Evolutionary conservation across 2,113 vertebrate genomes (phyloP).

Genomic region (Alethe diademata): DNA sequence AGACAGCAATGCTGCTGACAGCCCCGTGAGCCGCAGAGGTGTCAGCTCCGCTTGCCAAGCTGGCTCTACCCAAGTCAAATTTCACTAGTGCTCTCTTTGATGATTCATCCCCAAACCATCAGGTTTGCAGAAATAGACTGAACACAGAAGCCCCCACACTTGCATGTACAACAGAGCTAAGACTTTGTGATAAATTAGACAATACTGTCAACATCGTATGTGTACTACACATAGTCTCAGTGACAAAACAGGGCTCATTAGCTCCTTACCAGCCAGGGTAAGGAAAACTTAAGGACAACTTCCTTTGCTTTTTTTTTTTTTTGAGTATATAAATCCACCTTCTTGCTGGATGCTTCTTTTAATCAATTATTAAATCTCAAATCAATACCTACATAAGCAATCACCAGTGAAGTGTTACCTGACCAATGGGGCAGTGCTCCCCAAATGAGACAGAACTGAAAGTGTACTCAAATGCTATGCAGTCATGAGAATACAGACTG

Average conservation of each 20-base stretch:
- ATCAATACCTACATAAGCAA: constrained; percentile 31
- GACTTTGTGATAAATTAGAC: constrained; percentile 58
- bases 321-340: constrained; percentile 24
- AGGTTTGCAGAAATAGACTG: constrained; percentile 45
- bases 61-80: constrained; percentile 26
- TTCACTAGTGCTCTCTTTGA: constrained; percentile 41
- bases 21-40: neutral
- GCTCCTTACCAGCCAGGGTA: constrained; percentile 12
- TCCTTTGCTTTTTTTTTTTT: neutral
- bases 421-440: neutral
- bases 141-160: constrained; percentile 29
- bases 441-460: constrained; percentile 56
- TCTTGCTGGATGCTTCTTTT: constrained; percentile 46
- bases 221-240: neutral
- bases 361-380: constrained; percentile 61
- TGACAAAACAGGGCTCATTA: constrained; percentile 67
- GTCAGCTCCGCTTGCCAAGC: neutral
- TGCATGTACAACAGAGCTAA: constrained; percentile 46
- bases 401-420: constrained; percentile 31
- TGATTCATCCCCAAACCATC: constrained; percentile 43
- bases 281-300: constrained; percentile 27
- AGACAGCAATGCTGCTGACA: neutral
- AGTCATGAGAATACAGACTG: constrained; percentile 51
- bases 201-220: constrained; percentile 49
- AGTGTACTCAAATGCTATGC: constrained; percentile 23